Evolutionary conservation across 1,140 invertebrate species (phyloP).

Genomic region (Paraescarpia echinospica): DNA sequence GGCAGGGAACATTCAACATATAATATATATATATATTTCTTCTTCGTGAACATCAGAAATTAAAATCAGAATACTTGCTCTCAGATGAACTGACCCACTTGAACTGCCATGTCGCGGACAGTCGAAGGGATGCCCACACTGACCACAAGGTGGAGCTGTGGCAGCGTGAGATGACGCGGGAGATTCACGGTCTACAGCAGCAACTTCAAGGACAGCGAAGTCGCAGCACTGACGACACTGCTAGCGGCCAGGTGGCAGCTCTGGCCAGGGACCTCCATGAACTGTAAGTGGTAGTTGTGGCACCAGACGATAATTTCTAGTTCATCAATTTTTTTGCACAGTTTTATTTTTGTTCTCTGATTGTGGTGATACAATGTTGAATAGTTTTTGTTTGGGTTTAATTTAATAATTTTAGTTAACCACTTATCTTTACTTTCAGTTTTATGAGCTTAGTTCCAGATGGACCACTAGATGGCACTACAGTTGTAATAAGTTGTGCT

Average conservation of each 20-base stretch:
- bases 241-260: neutral
- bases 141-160: conserved; percentile 17
- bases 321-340: too few relatives aligned
- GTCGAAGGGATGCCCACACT: neutral
- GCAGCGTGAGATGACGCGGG: neutral
- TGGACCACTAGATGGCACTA: neutral
- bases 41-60: too few relatives aligned
- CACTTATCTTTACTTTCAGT: neutral
- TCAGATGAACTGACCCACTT: neutral
- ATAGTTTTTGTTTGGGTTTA: neutral
- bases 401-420: neutral
- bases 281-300: neutral
- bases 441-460: neutral
- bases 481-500: neutral
- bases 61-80: neutral
- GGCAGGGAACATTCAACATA: too few relatives aligned
- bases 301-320: neutral
- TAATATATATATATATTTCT: too few relatives aligned
- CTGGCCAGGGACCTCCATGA: conserved; percentile 7
- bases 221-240: neutral
- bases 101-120: neutral
- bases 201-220: neutral
- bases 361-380: neutral
- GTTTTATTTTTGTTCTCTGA: too few relatives aligned
- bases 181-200: conserved; percentile 8